Evolutionary conservation across 2,888 invertebrate species (phyloP), one percentile per base, ranked within the genome.

Genomic region (Lysandra bellargus): DNA sequence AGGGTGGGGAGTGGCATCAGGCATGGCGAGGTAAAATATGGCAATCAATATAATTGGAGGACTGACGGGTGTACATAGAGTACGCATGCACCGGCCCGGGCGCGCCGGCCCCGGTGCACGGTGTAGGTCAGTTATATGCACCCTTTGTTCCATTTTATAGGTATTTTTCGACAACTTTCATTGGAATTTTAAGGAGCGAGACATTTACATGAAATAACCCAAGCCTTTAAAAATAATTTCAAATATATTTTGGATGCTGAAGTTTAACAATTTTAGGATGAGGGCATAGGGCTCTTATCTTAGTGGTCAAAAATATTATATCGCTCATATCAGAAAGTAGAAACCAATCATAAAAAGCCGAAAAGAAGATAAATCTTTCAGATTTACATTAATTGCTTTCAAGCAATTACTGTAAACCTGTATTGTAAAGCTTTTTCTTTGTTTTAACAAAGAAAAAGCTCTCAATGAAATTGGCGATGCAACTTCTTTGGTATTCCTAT

Each of bases 91-190:
- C 88, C 88, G 86, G 79, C 84, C 83, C 82, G 82, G 53, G 81
- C 84, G 83, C 87, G 86, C 86, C 83, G 85, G 84, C 85, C 83
- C 85, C 88, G 86, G 84, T 53, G 53, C 53, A 53, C 57, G 84
- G 85, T 87, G 88, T 91, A 92, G 92, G 92, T 92, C 92, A 92
- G 91, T 91, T 88, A 88, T 84, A 82, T 83, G 60, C 75, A 40
- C 61, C 23, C 57, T 53, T 12, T 49, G 23, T 57, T 79, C n/a
- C 74, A 4, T 53, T 74, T 7, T 17, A 17, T 60, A 7, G 14
- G 40, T 23, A 57, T 37, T 64, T 30, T 64, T 61, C 61, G 23
- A 61, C 9, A 3, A 23, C 23, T 61, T 61, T 61, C 61, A 23
- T 61, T 23, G 61, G 61, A 61, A 23, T 23, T 61, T 7, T 23